Evolutionary conservation across 1,140 invertebrate genomes (phyloP).

Genomic region (Phenacoccus solenopsis): DNA sequence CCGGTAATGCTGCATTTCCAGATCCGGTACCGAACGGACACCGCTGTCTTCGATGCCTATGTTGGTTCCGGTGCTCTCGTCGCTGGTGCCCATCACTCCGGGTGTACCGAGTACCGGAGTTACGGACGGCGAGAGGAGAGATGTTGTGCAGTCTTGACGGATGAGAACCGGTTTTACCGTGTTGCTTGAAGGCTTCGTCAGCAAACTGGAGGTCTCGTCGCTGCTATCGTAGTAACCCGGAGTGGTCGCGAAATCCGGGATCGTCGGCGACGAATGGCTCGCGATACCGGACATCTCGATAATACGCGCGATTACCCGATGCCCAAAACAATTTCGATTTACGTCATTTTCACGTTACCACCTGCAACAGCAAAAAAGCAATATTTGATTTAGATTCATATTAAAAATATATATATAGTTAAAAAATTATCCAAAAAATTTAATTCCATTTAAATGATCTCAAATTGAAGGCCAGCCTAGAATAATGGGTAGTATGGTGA

Average conservation of each 20-base stretch:
- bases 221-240: constrained; percentile 53
- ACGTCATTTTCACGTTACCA: background rate
- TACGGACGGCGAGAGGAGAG: constrained; percentile 46
- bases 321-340: background rate
- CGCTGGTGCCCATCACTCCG: constrained; percentile 50
- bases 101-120: constrained; percentile 57
- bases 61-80: constrained; percentile 48
- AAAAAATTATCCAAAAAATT: no score
- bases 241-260: constrained; percentile 20
- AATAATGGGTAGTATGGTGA: no score
- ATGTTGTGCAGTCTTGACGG: constrained; percentile 67
- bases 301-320: background rate
- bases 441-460: no score
- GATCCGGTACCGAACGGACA: constrained; percentile 74
- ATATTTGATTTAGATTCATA: no score
- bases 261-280: background rate
- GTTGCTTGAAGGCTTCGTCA: constrained; percentile 43
- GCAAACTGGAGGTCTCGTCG: constrained; percentile 63
- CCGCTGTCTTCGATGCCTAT: constrained; percentile 43
- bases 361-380: no score
- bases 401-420: no score
- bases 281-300: background rate
- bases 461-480: no score
- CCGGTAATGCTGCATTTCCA: constrained; percentile 72
- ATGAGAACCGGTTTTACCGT: constrained; percentile 59